Evolutionary conservation across 2,113 vertebrate genomes (phyloP).

Genomic region (Carassius auratus): DNA sequence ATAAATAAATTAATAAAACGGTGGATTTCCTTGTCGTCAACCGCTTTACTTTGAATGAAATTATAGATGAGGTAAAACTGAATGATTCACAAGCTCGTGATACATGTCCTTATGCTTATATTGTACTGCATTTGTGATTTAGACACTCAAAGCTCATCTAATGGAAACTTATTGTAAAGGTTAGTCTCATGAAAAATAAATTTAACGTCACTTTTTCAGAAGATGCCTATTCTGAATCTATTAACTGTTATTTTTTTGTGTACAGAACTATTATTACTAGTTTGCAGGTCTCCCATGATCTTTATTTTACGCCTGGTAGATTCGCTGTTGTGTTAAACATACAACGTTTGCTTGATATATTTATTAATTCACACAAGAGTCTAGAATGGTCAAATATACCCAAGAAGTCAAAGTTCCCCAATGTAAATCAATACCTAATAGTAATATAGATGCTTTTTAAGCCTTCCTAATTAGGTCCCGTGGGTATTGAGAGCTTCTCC

Average conservation of each 20-base stretch:
- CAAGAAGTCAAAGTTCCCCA: conserved; percentile 41
- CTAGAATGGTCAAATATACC: conserved; percentile 4
- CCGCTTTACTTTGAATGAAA: conserved; percentile 85
- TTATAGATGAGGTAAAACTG: conserved; percentile 57
- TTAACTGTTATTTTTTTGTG: not conserved
- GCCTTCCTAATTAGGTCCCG: conserved; percentile 49
- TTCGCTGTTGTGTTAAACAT: not conserved
- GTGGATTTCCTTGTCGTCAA: conserved; percentile 77
- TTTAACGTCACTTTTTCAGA: not conserved
- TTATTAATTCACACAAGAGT: conserved; percentile 64
- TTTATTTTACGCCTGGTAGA: not conserved
- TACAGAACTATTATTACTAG: not conserved
- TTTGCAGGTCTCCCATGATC: not conserved
- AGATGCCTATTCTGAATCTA: not conserved
- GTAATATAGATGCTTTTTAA: conserved; percentile 41
- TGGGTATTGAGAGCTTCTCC: conserved; percentile 25
- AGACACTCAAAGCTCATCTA: not conserved
- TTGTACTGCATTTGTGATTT: not conserved
- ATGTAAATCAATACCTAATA: conserved; percentile 53
- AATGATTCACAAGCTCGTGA: not conserved
- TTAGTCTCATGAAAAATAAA: not conserved
- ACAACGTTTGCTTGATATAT: conserved; percentile 35
- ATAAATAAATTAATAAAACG: conserved; percentile 46
- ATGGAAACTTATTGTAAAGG: not conserved
- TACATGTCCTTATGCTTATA: not conserved